A percentile compares a stretch with the other conserved stretches of the same genome.
Evolutionary conservation across 2,888 invertebrate species (phyloP).

Genomic region (Drosophila aldrichi): DNA sequence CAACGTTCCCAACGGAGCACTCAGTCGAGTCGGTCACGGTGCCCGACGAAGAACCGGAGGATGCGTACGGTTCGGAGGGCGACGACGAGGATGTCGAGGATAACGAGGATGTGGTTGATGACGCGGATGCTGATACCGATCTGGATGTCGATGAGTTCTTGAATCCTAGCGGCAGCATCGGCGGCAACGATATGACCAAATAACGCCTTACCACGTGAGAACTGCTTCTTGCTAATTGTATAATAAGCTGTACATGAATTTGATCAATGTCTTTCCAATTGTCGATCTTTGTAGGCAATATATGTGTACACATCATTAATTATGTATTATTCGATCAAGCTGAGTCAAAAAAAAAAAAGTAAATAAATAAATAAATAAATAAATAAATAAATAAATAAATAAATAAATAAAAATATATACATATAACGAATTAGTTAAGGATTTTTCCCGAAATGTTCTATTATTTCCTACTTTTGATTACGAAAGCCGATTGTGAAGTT

Average conservation of each 20-base stretch:
- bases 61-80: background rate
- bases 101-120: background rate
- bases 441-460: no score
- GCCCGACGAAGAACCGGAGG: background rate
- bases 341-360: no score
- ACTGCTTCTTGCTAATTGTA: background rate
- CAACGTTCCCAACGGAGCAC: background rate
- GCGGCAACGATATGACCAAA: conserved; percentile 22
- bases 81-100: conserved; percentile 7
- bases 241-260: no score
- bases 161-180: conserved; percentile 25
- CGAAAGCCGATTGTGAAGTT: no score
- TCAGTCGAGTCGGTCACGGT: background rate
- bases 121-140: background rate
- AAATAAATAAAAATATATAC: no score
- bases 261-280: background rate
- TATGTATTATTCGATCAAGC: no score
- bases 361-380: no score
- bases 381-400: no score
- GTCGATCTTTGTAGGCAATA: background rate
- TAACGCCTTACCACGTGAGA: background rate
- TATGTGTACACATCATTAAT: no score
- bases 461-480: no score
- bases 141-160: background rate
- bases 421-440: no score